phyloP scores from a whole-genome alignment of 2,113 vertebrate genomes.

The Colossoma macropomum region DNA sequence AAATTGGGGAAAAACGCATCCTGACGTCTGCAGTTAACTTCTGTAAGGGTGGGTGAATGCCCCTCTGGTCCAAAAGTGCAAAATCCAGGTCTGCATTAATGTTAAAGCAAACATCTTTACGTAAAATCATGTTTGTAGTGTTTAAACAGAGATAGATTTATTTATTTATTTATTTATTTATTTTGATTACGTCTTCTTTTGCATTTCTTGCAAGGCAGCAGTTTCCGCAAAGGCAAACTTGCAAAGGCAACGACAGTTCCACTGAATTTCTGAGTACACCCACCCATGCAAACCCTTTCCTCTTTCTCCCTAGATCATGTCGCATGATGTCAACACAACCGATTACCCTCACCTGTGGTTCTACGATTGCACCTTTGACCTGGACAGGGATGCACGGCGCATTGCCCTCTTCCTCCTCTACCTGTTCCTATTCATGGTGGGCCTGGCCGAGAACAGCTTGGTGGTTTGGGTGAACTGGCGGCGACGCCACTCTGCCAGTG shows the following conservation, averaged over 20 bases:
- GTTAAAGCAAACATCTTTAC: too few relatives aligned
- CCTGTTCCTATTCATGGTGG: constrained; percentile 86
- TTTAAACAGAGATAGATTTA: not conserved
- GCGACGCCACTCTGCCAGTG: constrained; percentile 71
- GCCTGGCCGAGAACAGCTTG: constrained; percentile 87
- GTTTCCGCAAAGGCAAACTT: not conserved
- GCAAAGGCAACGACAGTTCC: not conserved
- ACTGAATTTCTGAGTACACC: constrained; percentile 34
- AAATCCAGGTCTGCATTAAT: not conserved
- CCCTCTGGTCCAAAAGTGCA: not conserved
- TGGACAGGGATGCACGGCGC: constrained; percentile 75
- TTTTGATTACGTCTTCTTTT: too few relatives aligned
- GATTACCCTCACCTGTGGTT: constrained; percentile 73
- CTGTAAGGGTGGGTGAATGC: too few relatives aligned
- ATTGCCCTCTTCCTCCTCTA: constrained; percentile 88
- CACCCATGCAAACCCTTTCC: constrained; percentile 43
- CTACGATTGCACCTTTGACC: constrained; percentile 75
- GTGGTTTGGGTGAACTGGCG: constrained; percentile 93
- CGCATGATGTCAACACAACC: constrained; percentile 68
- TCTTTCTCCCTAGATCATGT: constrained; percentile 57
- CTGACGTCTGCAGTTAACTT: too few relatives aligned
- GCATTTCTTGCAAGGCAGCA: not conserved
- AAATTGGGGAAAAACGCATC: too few relatives aligned
- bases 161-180: not conserved
- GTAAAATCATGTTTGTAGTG: not conserved